Evolutionary conservation across 2,797 vertebrate genomes (phyloP).

Genomic region (Pseudotriccus pelzelni): DNA sequence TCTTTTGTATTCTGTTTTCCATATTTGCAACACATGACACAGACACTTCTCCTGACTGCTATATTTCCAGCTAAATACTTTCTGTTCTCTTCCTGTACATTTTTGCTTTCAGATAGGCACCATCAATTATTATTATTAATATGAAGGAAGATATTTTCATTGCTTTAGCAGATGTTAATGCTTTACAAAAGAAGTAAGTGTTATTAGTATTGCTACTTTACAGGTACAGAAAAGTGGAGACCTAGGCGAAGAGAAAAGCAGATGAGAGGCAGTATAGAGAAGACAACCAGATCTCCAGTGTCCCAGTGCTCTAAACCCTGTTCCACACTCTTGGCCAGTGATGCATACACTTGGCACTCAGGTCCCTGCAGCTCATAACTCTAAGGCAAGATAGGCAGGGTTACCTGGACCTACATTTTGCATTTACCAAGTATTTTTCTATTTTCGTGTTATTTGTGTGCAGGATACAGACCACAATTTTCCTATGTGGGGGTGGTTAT

Average conservation of each 20-base stretch:
- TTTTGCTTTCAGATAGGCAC: slow-evolving; percentile 13
- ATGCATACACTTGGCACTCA: background rate
- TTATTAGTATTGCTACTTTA: background rate
- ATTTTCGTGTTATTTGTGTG: background rate
- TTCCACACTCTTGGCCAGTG: background rate
- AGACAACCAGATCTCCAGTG: background rate
- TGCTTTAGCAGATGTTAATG: slow-evolving; percentile 22
- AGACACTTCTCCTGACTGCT: background rate
- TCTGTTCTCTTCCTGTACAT: background rate
- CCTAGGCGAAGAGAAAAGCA: background rate
- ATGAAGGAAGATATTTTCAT: slow-evolving; percentile 18
- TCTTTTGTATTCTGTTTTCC: slow-evolving; percentile 42
- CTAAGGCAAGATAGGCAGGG: background rate
- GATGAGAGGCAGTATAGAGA: background rate
- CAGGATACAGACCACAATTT: background rate
- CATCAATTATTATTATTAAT: background rate
- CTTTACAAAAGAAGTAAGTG: background rate
- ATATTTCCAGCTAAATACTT: background rate
- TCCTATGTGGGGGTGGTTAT: background rate
- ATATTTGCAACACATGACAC: slow-evolving; percentile 36
- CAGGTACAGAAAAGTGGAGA: background rate
- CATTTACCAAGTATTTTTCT: background rate
- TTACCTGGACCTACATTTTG: background rate
- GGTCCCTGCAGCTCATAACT: background rate
- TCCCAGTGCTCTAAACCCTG: background rate